Percentiles rank a stretch among this genome's conserved stretches.
phyloP scores from a whole-genome alignment of 1,140 invertebrate species.

The Eulimnadia texana region DNA sequence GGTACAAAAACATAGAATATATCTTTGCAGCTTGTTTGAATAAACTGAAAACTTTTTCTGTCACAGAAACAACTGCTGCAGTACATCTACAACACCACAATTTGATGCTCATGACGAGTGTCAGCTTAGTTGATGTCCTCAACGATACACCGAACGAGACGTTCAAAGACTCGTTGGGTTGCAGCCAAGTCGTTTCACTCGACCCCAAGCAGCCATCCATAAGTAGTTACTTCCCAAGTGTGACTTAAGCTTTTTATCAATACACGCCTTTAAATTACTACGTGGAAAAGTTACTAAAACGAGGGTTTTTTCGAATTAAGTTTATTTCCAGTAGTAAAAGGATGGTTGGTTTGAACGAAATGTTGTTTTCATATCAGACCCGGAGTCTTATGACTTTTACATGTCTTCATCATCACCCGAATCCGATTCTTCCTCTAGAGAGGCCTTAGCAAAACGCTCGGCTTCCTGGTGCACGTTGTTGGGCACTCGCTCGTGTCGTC shows the following conservation, averaged over 20 bases:
- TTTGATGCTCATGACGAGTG: not conserved
- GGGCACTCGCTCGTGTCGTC: slow-evolving; percentile 57
- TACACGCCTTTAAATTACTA: too few relatives aligned
- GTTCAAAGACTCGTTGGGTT: not conserved
- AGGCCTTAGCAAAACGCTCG: slow-evolving; percentile 61
- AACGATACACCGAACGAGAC: not conserved
- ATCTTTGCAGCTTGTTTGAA: not conserved
- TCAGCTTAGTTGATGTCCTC: not conserved
- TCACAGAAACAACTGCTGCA: not conserved
- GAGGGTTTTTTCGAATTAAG: not conserved
- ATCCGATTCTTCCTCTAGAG: slow-evolving; percentile 69
- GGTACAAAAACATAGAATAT: not conserved
- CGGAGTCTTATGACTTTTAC: slow-evolving; percentile 11
- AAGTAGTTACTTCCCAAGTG: not conserved
- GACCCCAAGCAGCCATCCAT: not conserved
- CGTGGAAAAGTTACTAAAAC: not conserved
- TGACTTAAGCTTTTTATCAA: not conserved
- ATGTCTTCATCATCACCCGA: slow-evolving; percentile 57
- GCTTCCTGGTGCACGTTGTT: slow-evolving; percentile 47
- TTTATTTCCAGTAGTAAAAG: not conserved
- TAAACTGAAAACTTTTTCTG: not conserved
- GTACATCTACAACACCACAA: not conserved
- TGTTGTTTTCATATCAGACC: too few relatives aligned
- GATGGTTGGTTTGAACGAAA: too few relatives aligned
- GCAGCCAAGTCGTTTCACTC: not conserved